Conservation (phyloP, 2,113 vertebrate species). For the Saguinus midas region DNA sequence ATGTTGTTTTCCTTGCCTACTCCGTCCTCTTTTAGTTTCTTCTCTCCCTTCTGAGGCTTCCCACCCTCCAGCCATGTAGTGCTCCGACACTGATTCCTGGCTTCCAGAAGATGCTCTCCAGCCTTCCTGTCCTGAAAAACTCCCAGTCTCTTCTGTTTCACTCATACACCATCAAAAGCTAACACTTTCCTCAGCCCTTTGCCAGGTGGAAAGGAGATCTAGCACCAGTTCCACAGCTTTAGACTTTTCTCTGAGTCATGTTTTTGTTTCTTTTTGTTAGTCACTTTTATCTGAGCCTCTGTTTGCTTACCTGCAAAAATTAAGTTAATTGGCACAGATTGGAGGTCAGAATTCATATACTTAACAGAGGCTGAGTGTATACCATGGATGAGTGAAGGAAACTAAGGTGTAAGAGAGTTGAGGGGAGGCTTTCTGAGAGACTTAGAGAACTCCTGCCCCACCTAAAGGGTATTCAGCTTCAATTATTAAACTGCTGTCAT, state of each 20-base stretch:
- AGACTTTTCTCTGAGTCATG: no score
- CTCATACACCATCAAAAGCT: not conserved
- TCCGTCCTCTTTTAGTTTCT: not conserved
- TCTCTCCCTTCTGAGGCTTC: not conserved
- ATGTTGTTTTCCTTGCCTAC: not conserved
- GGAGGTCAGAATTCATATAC: not conserved
- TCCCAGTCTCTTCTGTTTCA: not conserved
- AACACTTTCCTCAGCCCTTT: not conserved
- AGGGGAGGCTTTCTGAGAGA: not conserved
- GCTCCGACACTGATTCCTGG: not conserved
- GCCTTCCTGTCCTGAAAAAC: not conserved
- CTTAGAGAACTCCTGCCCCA: accelerated
- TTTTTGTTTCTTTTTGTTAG: no score
- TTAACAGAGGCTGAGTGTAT: not conserved
- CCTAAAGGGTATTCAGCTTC: not conserved
- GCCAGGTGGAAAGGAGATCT: not conserved
- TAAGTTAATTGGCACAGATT: not conserved
- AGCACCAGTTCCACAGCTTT: not conserved
- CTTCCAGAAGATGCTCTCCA: not conserved
- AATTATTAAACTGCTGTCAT: no score
- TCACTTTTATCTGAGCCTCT: not conserved
- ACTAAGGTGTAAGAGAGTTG: accelerated
- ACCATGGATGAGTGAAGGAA: not conserved
- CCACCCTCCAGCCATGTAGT: no score
- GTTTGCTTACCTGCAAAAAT: not conserved